A percentile compares a stretch with the other conserved stretches of the same genome.
These are phyloP conservation scores for Danio choprae DNA, from an alignment of 2,797 vertebrate species.

Conservation along the genomic window DNA sequence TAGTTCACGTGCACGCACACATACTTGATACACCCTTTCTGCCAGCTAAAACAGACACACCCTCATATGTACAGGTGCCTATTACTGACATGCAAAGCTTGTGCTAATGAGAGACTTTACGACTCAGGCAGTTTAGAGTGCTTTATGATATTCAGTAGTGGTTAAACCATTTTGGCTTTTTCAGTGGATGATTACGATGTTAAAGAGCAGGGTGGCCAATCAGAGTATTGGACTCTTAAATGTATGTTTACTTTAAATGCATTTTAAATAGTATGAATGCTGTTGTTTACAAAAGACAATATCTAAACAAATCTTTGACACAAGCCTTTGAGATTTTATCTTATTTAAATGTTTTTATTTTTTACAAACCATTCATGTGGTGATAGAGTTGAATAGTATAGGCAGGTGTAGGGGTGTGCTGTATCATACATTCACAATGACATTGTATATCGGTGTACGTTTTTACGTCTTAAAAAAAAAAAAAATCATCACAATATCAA, in stretches of 20 bases:
- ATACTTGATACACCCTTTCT: constrained; percentile 32
- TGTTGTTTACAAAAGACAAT: background rate
- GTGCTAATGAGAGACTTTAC: constrained; percentile 34
- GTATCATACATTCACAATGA: too few relatives aligned
- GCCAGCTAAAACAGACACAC: constrained; percentile 34
- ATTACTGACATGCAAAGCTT: constrained; percentile 35
- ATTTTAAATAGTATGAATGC: background rate
- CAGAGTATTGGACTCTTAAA: background rate
- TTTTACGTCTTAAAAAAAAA: too few relatives aligned
- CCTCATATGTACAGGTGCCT: constrained; percentile 21
- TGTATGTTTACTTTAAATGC: background rate
- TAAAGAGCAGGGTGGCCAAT: background rate
- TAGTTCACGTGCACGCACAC: background rate
- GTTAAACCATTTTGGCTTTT: constrained; percentile 20
- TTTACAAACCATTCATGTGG: too few relatives aligned
- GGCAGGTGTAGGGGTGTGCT: too few relatives aligned
- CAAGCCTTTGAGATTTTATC: too few relatives aligned
- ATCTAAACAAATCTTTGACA: background rate
- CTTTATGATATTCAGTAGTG: constrained; percentile 21
- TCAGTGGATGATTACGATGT: background rate
- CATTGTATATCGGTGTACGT: too few relatives aligned
- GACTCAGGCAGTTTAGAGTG: background rate
- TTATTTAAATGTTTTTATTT: too few relatives aligned
- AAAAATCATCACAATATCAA: too few relatives aligned
- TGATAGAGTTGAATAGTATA: too few relatives aligned